These are phyloP conservation scores for Cyclophora punctaria DNA, from an alignment of 2,888 invertebrate genomes.

Conservation along the genomic window DNA sequence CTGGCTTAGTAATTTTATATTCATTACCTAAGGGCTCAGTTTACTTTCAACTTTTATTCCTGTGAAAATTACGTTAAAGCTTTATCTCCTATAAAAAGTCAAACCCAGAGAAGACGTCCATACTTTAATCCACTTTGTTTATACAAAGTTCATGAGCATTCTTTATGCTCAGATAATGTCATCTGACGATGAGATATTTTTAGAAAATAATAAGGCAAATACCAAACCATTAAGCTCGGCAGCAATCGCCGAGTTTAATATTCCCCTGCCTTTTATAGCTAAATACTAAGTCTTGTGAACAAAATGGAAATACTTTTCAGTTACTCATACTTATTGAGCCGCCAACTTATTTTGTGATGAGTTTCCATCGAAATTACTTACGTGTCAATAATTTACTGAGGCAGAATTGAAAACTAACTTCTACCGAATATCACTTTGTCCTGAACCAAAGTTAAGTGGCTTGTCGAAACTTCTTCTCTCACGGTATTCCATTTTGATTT, in stretches of 20 bases:
- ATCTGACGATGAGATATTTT: background rate
- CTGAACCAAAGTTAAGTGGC: slow-evolving; percentile 51
- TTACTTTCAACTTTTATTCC: slow-evolving; percentile 30
- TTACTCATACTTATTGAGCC: no score
- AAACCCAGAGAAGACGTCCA: slow-evolving; percentile 24
- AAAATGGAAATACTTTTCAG: no score
- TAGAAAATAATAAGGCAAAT: no score
- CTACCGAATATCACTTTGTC: slow-evolving; percentile 50
- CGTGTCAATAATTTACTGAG: slow-evolving; percentile 1
- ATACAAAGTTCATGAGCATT: slow-evolving; percentile 22
- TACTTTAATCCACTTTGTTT: slow-evolving; percentile 26
- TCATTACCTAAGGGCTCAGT: slow-evolving; percentile 29
- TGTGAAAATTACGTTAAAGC: slow-evolving; percentile 32
- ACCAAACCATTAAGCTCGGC: no score
- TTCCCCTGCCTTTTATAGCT: no score
- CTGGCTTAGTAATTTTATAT: slow-evolving; percentile 30
- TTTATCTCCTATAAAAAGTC: slow-evolving; percentile 30
- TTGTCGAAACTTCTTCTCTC: slow-evolving; percentile 68
- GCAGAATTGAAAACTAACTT: slow-evolving; percentile 23
- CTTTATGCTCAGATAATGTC: slow-evolving; percentile 16
- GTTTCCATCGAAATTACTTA: no score
- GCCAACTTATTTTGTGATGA: no score
- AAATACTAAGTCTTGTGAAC: no score
- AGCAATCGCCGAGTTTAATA: no score
- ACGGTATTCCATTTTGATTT: slow-evolving; percentile 63